These are phyloP conservation scores for Steinernema feltiae DNA, from an alignment of 1,140 invertebrate species.

Conservation along the genomic window DNA sequence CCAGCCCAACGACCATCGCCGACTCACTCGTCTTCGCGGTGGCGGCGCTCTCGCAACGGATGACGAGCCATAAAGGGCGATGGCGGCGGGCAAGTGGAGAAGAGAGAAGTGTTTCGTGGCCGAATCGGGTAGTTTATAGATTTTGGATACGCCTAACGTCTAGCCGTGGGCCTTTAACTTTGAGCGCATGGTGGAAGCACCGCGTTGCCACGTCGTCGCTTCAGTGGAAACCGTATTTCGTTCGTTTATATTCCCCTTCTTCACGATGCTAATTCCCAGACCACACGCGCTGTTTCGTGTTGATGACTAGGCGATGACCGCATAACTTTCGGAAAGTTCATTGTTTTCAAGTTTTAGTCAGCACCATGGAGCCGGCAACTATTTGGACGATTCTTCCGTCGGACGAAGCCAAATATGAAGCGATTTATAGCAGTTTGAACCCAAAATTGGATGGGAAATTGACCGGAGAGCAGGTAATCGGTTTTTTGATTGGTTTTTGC, in stretches of 20 bases:
- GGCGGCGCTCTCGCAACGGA: background rate
- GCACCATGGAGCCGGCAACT: background rate
- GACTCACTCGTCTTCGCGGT: background rate
- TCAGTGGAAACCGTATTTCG: background rate
- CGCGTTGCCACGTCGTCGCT: no score
- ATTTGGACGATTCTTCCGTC: background rate
- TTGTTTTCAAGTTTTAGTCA: background rate
- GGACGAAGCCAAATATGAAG: constrained; percentile 69
- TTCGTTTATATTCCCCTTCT: background rate
- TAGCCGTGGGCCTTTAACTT: no score
- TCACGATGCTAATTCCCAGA: background rate
- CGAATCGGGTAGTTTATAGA: constrained; percentile 5
- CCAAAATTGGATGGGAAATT: constrained; percentile 83
- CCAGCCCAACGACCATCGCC: no score
- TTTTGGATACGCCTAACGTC: background rate
- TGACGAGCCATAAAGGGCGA: background rate
- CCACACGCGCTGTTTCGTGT: background rate
- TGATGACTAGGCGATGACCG: background rate
- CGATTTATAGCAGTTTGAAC: constrained; percentile 73
- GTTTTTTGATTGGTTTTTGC: no score
- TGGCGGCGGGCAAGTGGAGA: background rate
- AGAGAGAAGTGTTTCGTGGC: background rate
- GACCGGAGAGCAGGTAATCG: constrained; percentile 64
- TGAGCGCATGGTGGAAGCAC: no score
- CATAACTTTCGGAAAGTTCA: background rate